phyloP scores from a whole-genome alignment of 2,888 invertebrate genomes.

The Serrognathus titanus region DNA sequence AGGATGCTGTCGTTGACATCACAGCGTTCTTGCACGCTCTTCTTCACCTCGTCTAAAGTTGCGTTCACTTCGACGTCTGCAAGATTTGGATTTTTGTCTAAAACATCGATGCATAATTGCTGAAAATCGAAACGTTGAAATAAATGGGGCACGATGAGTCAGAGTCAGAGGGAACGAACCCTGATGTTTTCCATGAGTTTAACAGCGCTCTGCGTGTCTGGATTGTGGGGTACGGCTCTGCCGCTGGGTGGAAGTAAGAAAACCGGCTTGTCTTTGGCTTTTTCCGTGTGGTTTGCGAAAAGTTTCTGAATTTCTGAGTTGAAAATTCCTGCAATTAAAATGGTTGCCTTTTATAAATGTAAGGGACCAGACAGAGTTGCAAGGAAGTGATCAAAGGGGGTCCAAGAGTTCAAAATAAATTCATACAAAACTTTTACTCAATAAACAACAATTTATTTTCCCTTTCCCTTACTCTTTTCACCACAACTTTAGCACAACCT shows the following conservation, averaged over 20 bases:
- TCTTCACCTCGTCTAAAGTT: constrained; percentile 24
- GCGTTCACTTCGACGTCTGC: background rate
- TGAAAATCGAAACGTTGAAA: background rate
- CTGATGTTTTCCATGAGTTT: constrained; percentile 35
- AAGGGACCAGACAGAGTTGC: too few relatives aligned
- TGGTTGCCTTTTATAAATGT: too few relatives aligned
- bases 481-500: too few relatives aligned
- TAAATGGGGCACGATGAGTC: background rate
- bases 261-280: constrained; percentile 25
- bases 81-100: too few relatives aligned
- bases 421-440: too few relatives aligned
- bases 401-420: too few relatives aligned
- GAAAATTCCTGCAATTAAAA: constrained; percentile 44
- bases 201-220: constrained; percentile 31
- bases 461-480: too few relatives aligned
- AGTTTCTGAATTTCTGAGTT: constrained; percentile 34
- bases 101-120: too few relatives aligned
- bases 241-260: constrained; percentile 29
- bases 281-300: constrained; percentile 19
- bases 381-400: too few relatives aligned
- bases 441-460: too few relatives aligned
- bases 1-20: constrained; percentile 40
- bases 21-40: constrained; percentile 35
- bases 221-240: constrained; percentile 31
- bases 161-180: constrained; percentile 26